Evolutionary conservation across 92 coral and sea anemone species (phyloP).

Genomic region (Palythoa grandis): DNA sequence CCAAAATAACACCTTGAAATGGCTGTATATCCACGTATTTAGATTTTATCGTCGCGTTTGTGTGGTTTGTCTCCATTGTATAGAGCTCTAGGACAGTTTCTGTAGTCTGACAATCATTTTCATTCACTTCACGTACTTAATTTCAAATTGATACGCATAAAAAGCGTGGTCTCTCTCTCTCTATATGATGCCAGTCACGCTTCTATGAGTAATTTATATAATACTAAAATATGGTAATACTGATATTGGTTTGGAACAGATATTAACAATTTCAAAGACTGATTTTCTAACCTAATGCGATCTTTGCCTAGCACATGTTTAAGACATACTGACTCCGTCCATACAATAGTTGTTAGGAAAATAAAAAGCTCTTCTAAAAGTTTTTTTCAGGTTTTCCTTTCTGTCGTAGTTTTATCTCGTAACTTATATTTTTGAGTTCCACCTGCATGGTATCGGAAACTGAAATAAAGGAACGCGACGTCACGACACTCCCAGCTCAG

Average conservation of each 20-base stretch:
- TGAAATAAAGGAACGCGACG: too few relatives aligned
- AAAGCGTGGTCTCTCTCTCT: neutral
- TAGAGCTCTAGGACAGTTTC: neutral
- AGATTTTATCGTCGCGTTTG: conserved; percentile 30
- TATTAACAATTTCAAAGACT: neutral
- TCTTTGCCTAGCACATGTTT: neutral
- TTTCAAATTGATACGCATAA: neutral
- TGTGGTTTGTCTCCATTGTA: neutral
- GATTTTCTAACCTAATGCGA: neutral
- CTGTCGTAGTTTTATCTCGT: too few relatives aligned
- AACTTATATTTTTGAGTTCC: too few relatives aligned
- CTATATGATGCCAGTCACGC: neutral
- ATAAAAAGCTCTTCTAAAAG: neutral
- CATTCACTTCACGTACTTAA: neutral
- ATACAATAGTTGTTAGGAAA: neutral
- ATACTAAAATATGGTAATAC: neutral
- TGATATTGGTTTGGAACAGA: neutral
- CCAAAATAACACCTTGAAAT: conserved; percentile 51
- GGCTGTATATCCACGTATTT: conserved; percentile 25
- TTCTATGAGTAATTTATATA: neutral
- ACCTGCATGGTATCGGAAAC: too few relatives aligned
- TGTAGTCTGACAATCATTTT: neutral
- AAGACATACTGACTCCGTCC: neutral
- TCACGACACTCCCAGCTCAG: too few relatives aligned
- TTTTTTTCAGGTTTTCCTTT: too few relatives aligned